A percentile compares a stretch with the other conserved stretches of the same genome.
Conservation (phyloP, 2,797 vertebrate species). For the Heterohyrax brucei region DNA sequence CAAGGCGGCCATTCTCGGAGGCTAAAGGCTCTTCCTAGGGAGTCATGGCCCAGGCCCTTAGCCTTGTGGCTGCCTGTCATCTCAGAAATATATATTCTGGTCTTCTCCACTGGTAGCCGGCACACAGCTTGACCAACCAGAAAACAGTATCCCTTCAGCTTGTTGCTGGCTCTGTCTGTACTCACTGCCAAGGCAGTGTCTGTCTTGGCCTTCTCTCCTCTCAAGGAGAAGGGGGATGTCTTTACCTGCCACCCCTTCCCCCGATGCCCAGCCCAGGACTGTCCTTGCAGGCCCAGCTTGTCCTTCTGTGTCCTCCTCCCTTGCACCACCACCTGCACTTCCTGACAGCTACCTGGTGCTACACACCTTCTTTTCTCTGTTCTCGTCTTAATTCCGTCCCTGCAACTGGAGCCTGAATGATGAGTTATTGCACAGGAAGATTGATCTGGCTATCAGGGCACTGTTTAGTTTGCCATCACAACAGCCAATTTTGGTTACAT, state of each 20-base stretch:
- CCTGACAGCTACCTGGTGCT: conserved; percentile 77
- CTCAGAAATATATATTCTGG: not conserved
- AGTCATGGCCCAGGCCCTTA: not conserved
- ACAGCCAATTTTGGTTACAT: conserved; percentile 88
- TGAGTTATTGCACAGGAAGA: conserved; percentile 90
- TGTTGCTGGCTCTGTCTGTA: not conserved
- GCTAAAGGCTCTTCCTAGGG: not conserved
- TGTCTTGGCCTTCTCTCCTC: not conserved
- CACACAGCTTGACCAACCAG: fast-evolving
- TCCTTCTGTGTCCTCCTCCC: conserved; percentile 39
- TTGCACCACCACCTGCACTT: conserved; percentile 63
- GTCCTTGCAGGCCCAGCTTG: not conserved
- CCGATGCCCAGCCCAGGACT: conserved; percentile 73
- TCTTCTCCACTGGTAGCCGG: not conserved
- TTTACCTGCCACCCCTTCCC: conserved; percentile 62
- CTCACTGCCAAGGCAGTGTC: not conserved
- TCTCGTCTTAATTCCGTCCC: conserved; percentile 90
- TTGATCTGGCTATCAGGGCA: conserved; percentile 89
- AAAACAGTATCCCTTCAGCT: not conserved
- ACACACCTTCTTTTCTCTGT: conserved; percentile 84
- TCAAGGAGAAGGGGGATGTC: not conserved
- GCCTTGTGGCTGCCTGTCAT: not conserved
- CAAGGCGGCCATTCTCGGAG: not conserved
- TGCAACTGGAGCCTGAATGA: conserved; percentile 89
- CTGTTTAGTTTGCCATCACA: conserved; percentile 89